Evolutionary conservation across 2,113 vertebrate species (phyloP), one percentile per base, ranked within the genome.

Genomic region (Ondatra zibethicus): DNA sequence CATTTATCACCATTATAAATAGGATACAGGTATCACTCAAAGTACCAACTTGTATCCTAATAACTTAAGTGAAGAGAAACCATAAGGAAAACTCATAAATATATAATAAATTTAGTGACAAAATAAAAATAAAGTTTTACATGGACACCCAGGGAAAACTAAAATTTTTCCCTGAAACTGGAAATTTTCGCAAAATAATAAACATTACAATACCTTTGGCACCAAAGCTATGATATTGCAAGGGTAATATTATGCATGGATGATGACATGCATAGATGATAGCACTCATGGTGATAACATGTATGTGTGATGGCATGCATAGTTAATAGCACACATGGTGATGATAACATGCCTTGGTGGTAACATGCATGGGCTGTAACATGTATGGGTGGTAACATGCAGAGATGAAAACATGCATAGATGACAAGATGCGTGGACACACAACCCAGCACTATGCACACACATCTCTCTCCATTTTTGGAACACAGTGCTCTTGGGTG

Each of bases 1-100:
- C 25, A n/a, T 42, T 68, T 45, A 9, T 29, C 21, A 29, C 68
- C 68, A 87, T 78, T 88, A 81, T 70, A 81, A 73, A 36, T 13
- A 8, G 8, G 13, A 25, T 61, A 25, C 65, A n/a, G 36, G 72
- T 89, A 39, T 55, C n/a, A 86, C n/a, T 90, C 17, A 55, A 50
- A 96, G 65, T 63, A 8, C 45, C 50, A 21, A 91, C 50, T 81
- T 92, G 11, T 42, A 78, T 36, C 21, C 36, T 55, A 85, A 61
- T 52, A 86, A 52, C 84, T 89, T 66, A 88, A 95, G 70, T 75
- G 29, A 65, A 95, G 27, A 52, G 50, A 84, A 82, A 76, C 27
- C 47, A 66, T 25, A 66, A 5, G 3, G 8, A 92, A 92, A 91
- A 84, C 29, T 65, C 73, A 85, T 70, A 58, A 92, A 80, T 63